Evolutionary conservation across 2,797 vertebrate genomes (phyloP).

Genomic region (Enteromius anoplus): DNA sequence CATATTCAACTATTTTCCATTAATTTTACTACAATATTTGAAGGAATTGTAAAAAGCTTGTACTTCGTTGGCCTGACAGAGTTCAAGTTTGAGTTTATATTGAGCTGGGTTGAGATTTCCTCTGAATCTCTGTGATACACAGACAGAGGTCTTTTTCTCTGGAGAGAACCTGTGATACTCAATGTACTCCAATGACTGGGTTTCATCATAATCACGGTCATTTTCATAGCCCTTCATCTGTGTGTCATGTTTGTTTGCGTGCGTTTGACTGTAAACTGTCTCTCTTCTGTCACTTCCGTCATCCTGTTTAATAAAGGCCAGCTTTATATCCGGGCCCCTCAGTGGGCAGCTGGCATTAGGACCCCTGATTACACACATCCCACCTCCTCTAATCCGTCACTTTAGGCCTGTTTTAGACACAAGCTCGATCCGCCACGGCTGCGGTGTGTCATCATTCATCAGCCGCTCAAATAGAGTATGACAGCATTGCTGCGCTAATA

Average conservation of each 20-base stretch:
- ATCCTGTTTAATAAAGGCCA: slow-evolving; percentile 23
- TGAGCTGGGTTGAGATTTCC: background rate
- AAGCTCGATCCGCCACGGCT: slow-evolving; percentile 25
- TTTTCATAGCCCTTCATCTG: background rate
- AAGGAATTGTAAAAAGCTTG: background rate
- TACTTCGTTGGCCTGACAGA: too few relatives aligned
- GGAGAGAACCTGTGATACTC: background rate
- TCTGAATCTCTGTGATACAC: background rate
- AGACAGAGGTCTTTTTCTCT: background rate
- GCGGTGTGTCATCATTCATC: slow-evolving; percentile 43
- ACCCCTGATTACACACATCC: slow-evolving; percentile 52
- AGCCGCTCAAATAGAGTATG: background rate
- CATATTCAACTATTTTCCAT: background rate
- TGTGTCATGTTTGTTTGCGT: slow-evolving; percentile 29
- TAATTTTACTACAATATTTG: background rate
- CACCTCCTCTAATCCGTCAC: slow-evolving; percentile 39
- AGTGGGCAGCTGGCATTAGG: slow-evolving; percentile 70
- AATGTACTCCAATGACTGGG: background rate
- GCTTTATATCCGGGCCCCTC: slow-evolving; percentile 63
- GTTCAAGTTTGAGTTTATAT: background rate
- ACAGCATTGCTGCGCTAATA: slow-evolving; percentile 29
- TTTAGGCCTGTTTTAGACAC: slow-evolving; percentile 46
- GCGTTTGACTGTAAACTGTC: background rate
- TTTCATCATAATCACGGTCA: background rate
- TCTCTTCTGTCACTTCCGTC: slow-evolving; percentile 8